phyloP scores from a whole-genome alignment of 2,113 vertebrate genomes.

The Cnemophilus loriae region DNA sequence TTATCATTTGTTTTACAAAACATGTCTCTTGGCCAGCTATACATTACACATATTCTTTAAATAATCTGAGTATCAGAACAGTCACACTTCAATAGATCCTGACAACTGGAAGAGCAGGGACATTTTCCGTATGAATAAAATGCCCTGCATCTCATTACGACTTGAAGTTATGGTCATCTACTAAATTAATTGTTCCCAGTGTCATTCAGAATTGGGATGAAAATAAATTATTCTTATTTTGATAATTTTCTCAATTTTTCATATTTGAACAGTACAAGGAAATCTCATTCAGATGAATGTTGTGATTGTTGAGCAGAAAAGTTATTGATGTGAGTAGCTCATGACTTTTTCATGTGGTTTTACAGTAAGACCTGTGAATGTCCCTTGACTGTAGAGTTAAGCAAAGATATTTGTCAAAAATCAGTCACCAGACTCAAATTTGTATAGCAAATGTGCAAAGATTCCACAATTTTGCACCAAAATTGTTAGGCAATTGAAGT shows the following conservation, averaged over 20 bases:
- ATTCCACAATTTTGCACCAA: not conserved
- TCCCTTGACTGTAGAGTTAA: not conserved
- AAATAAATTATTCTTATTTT: not conserved
- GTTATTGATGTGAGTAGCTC: not conserved
- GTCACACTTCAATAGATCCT: not conserved
- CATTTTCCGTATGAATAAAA: not conserved
- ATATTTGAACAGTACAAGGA: not conserved
- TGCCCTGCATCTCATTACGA: not conserved
- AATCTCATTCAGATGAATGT: not conserved
- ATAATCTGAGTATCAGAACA: not conserved
- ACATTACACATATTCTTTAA: not conserved
- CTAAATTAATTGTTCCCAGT: not conserved
- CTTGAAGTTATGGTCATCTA: not conserved
- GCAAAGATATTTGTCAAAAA: not conserved
- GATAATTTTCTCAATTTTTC: not conserved
- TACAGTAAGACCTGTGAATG: not conserved
- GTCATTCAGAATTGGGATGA: not conserved
- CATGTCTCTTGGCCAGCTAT: not conserved
- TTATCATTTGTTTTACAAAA: not conserved
- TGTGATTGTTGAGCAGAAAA: slow-evolving; percentile 3
- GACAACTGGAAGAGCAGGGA: not conserved
- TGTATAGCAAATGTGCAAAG: not conserved
- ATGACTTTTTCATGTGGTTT: slow-evolving; percentile 7
- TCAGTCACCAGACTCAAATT: not conserved
- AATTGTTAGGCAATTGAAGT: not conserved